Percentiles rank a stretch among this genome's conserved stretches.
These are phyloP conservation scores for Mus spicilegus DNA, from an alignment of 2,113 vertebrate species.

Conservation along the genomic window DNA sequence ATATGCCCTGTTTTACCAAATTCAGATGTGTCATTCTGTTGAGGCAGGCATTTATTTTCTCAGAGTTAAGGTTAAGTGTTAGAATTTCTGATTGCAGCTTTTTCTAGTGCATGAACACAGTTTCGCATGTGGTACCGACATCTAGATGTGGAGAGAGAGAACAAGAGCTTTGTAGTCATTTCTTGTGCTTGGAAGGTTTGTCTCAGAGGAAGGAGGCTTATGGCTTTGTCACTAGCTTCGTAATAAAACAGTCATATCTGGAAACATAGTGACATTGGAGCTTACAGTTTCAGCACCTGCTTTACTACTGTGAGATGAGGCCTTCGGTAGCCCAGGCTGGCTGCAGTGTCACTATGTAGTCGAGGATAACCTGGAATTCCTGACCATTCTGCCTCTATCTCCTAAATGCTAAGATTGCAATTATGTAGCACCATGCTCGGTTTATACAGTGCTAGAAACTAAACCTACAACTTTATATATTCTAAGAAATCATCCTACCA, in stretches of 20 bases:
- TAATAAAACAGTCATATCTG: not conserved
- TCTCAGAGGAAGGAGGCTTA: not conserved
- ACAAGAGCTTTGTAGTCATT: not conserved
- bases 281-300: not conserved
- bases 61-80: not conserved
- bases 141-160: not conserved
- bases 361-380: not conserved
- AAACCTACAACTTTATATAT: not conserved
- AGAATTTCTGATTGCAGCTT: not conserved
- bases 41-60: not conserved
- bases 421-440: accelerated
- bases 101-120: not conserved
- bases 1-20: not conserved
- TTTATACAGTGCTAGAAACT: not conserved
- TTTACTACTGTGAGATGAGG: not conserved
- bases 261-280: not conserved
- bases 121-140: not conserved
- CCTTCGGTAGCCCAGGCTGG: not conserved
- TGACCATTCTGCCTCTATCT: too few species aligned
- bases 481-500: not conserved
- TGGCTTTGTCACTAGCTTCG: not conserved
- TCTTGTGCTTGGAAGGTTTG: not conserved
- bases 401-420: not conserved
- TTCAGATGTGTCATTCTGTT: not conserved
- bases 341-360: not conserved